Conservation (phyloP, 2,888 invertebrate genomes). For the Scaptomyza cyrtandrae region DNA sequence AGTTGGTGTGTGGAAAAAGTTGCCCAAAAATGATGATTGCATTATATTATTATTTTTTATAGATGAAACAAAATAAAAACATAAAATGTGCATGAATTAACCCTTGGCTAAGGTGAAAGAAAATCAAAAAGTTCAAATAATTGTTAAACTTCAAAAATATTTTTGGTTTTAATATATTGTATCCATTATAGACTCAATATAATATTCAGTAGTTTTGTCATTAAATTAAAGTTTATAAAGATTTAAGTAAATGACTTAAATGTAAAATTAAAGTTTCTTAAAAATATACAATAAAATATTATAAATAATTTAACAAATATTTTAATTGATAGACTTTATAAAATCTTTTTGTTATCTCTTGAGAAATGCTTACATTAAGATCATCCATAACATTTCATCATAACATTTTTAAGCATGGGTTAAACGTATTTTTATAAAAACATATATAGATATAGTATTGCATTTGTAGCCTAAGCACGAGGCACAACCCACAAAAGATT, state of each 20-base stretch:
- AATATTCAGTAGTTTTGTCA: no score
- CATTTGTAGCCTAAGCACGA: constrained; percentile 63
- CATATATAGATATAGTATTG: constrained; percentile 17
- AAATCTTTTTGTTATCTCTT: neutral
- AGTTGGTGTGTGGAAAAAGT: constrained; percentile 38
- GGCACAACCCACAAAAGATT: constrained; percentile 54
- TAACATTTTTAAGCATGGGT: constrained; percentile 34
- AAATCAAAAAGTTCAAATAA: neutral
- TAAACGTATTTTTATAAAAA: constrained; percentile 43
- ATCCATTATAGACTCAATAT: no score
- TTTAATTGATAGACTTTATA: neutral
- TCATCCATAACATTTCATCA: neutral
- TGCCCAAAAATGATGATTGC: constrained; percentile 39
- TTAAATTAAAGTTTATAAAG: no score
- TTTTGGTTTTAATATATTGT: no score
- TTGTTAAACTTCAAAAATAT: no score
- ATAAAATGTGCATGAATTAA: constrained; percentile 32
- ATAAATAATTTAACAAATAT: neutral
- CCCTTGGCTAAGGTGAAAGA: constrained; percentile 25
- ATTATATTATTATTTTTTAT: constrained; percentile 33
- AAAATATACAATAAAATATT: neutral
- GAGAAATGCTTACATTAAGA: neutral
- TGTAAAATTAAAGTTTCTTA: no score
- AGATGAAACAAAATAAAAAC: constrained; percentile 16
- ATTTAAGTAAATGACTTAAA: no score